Evolutionary conservation across 2,797 vertebrate species (phyloP).

Genomic region (Sebastolobus alascanus): DNA sequence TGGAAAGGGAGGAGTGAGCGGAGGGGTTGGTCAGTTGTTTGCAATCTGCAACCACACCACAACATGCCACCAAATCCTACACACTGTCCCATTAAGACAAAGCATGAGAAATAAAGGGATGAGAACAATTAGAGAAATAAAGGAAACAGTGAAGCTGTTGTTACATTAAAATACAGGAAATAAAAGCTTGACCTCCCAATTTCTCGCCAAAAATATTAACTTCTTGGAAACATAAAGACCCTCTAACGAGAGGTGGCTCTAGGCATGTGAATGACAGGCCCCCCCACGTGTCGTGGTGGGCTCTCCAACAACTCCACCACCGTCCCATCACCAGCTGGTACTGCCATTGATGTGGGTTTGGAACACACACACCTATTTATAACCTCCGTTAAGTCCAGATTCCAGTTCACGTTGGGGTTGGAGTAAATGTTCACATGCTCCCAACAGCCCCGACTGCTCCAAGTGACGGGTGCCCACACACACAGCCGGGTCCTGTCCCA

Average conservation of each 20-base stretch:
- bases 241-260: not conserved
- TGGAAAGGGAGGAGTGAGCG: fast-evolving
- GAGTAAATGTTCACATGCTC: conserved; percentile 76
- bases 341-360: conserved; percentile 52
- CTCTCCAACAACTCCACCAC: conserved; percentile 36
- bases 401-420: conserved; percentile 63
- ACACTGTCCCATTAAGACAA: not conserved
- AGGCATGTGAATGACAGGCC: conserved; percentile 30
- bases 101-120: not conserved
- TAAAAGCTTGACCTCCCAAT: not conserved
- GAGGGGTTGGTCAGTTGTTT: fast-evolving
- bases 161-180: not conserved
- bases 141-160: not conserved
- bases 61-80: too few relatives aligned
- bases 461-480: conserved; percentile 75
- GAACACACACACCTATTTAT: conserved; percentile 74
- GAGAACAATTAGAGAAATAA: not conserved
- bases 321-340: conserved; percentile 77
- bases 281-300: conserved; percentile 25
- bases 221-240: not conserved
- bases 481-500: conserved; percentile 57
- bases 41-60: too few relatives aligned
- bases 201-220: not conserved
- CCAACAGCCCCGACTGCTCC: conserved; percentile 46
- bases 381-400: conserved; percentile 73